Evolutionary conservation across 2,888 invertebrate species (phyloP).

Genomic region (Leptopilina syphax): DNA sequence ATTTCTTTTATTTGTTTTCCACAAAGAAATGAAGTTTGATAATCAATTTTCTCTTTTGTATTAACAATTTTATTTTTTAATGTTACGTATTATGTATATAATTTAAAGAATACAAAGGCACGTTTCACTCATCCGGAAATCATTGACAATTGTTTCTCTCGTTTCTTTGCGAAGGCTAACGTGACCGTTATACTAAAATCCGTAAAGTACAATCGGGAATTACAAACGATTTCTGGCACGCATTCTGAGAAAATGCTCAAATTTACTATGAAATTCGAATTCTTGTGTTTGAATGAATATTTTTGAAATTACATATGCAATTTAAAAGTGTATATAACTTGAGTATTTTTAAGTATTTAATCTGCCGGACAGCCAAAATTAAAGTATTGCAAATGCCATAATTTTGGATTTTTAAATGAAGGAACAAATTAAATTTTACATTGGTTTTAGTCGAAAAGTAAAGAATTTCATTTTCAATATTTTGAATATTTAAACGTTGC

Average conservation of each 20-base stretch:
- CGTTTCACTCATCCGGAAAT: constrained; percentile 31
- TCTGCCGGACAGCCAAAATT: no score
- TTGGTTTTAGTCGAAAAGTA: no score
- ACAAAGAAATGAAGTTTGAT: constrained; percentile 7
- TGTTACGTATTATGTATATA: constrained; percentile 6
- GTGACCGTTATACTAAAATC: constrained; percentile 34
- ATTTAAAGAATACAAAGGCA: constrained; percentile 28
- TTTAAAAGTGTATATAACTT: no score
- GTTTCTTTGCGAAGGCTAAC: constrained; percentile 27
- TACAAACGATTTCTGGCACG: constrained; percentile 10
- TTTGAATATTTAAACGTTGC: no score
- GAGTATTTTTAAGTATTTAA: no score
- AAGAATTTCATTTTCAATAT: no score
- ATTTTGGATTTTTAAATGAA: not conserved
- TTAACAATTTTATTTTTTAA: constrained; percentile 17
- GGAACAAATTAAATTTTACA: no score
- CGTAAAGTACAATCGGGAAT: constrained; percentile 20
- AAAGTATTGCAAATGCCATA: no score
- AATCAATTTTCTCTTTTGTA: constrained; percentile 13
- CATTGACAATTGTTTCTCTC: constrained; percentile 37
- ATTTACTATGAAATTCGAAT: not conserved
- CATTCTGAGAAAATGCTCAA: not conserved
- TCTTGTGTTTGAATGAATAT: not conserved
- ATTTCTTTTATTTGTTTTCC: not conserved
- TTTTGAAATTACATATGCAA: no score